Conservation (phyloP, 1,140 invertebrate species). For the Pomacea maculata region DNA sequence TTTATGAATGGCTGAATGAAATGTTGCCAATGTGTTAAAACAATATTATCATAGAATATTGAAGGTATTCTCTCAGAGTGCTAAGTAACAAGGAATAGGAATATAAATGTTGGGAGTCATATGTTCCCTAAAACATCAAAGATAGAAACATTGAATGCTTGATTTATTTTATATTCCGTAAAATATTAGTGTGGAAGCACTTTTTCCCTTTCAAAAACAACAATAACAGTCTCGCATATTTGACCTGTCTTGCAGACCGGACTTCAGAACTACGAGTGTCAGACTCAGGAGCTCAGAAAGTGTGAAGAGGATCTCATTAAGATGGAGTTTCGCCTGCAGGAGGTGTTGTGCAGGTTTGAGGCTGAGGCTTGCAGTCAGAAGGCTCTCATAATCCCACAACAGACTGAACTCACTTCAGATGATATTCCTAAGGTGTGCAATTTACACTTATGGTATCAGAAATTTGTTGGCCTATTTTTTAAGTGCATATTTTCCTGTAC, state of each 20-base stretch:
- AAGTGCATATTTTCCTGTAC: no score
- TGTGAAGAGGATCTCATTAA: slow-evolving; percentile 44
- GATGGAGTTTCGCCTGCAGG: slow-evolving; percentile 50
- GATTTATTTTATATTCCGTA: slow-evolving; percentile 2
- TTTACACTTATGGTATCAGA: neutral
- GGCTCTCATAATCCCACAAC: slow-evolving; percentile 34
- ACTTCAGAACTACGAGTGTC: slow-evolving; percentile 5
- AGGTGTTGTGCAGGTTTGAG: slow-evolving; percentile 51
- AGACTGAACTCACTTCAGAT: slow-evolving; percentile 40
- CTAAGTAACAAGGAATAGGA: neutral
- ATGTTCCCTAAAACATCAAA: no score
- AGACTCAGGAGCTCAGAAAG: slow-evolving; percentile 5
- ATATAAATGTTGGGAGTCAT: neutral
- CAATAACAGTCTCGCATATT: neutral
- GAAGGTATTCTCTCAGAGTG: neutral
- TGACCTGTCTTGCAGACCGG: slow-evolving; percentile 4
- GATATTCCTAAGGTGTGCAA: slow-evolving; percentile 10
- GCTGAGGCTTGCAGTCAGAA: slow-evolving; percentile 42
- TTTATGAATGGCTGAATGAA: no score
- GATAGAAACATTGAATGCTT: neutral
- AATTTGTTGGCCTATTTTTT: neutral
- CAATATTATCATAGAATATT: no score
- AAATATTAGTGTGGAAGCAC: no score
- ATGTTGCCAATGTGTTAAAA: no score
- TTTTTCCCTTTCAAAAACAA: neutral